Evolutionary conservation across 2,888 invertebrate species (phyloP), one percentile per base, ranked within the genome.

Genomic region (Allophyes oxyacanthae): DNA sequence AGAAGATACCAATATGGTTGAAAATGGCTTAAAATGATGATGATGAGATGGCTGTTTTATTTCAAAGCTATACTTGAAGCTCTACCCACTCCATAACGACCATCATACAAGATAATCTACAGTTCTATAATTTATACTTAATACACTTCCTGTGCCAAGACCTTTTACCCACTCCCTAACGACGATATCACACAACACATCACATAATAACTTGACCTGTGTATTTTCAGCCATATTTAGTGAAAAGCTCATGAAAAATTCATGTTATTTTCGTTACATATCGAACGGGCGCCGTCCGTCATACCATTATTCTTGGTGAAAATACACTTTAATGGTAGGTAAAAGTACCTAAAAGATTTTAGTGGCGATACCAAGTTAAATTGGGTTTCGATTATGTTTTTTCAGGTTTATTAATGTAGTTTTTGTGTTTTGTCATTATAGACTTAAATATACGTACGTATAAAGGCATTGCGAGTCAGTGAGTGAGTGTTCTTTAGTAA

Each of bases 221-320:
- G 37, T 54, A 50, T 61, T 25, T 54, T 61, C 25, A 25, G 36
- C 34, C 43, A 43, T 42, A 68, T 52, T 52, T 40, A 36, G 49
- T 62, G 32, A 56, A 48, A 57, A 56, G 13, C 51, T 57, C 33
- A 60, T 75, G 49, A 59, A 72, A 63, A 57, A 73, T 64, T 72
- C 62, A 72, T 33, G 14, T 13, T 59, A 60, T 53, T 71, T 59
- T 40, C 52, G 10, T 48, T 32, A 43, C 33, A 28, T 53, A 57
- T 70, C 50, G 55, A 59, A 7, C 54, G 33, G 32, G 2, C 13
- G 7, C 42, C 44, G 45, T 44, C 49, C 43, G 33, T 56, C 44
- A 43, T 30, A 30, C 20, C 7, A 49, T 14, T 33, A 40, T 54
- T 13, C 42, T 34, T 54, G 43, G 51, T 68, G 52, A 48, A 62